A percentile compares a stretch with the other conserved stretches of the same genome.
phyloP scores from a whole-genome alignment of 2,113 vertebrate species.

The Apaloderma vittatum region DNA sequence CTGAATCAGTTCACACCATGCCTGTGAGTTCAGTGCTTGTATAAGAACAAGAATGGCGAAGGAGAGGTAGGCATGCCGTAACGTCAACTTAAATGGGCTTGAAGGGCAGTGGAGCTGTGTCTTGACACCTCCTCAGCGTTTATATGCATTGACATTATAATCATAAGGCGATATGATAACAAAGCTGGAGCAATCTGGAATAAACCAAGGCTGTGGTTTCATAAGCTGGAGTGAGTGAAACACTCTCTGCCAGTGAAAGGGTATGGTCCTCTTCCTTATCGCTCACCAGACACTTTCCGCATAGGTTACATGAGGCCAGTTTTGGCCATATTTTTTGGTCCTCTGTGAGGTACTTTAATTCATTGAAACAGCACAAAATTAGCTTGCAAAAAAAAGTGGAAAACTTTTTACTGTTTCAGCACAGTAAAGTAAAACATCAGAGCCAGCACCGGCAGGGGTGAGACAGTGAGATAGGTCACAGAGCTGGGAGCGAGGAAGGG shows the following conservation, averaged over 20 bases:
- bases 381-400: neutral
- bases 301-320: neutral
- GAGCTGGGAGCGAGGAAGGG: neutral
- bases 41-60: neutral
- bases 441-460: neutral
- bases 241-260: neutral
- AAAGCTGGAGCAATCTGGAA: neutral
- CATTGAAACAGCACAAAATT: neutral
- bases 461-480: neutral
- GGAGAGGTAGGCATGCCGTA: neutral
- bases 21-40: neutral
- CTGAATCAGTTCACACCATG: neutral
- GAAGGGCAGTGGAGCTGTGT: neutral
- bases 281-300: neutral
- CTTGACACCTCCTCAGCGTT: neutral
- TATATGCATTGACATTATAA: neutral
- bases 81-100: neutral
- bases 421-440: neutral
- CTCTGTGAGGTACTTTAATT: neutral
- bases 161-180: neutral
- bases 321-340: neutral
- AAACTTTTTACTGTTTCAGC: neutral
- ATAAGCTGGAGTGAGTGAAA: neutral
- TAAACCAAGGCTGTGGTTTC: neutral
- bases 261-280: neutral